These are phyloP conservation scores for Astreopora myriophthalma DNA, from an alignment of 64 coral and sea anemone species.

Conservation along the genomic window DNA sequence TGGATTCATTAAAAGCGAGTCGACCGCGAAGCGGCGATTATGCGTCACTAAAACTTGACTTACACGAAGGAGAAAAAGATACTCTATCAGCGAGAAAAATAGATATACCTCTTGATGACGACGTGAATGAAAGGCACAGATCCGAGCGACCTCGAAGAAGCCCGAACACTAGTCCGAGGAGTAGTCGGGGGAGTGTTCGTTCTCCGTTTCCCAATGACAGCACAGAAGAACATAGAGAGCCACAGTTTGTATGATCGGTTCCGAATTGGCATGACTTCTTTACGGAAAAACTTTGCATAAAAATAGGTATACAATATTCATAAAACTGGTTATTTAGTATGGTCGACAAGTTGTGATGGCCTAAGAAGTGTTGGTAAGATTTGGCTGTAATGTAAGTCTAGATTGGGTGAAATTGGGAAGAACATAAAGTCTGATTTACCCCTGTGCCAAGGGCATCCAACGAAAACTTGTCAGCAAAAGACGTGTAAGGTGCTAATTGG, in stretches of 20 bases:
- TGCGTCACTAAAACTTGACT: slow-evolving; percentile 14
- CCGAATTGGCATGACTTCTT: not conserved
- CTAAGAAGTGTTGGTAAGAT: not conserved
- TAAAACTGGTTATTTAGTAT: not conserved
- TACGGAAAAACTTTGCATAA: not conserved
- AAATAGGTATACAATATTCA: not conserved
- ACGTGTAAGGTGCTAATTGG: too few species aligned
- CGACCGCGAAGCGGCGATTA: not conserved
- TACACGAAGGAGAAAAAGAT: not conserved
- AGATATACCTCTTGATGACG: slow-evolving; percentile 49
- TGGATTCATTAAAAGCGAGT: not conserved
- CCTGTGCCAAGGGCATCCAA: not conserved
- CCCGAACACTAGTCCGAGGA: slow-evolving; percentile 45
- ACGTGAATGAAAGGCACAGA: not conserved
- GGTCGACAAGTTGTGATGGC: not conserved
- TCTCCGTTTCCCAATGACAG: slow-evolving; percentile 58
- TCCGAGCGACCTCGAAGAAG: slow-evolving; percentile 22
- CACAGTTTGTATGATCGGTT: slow-evolving; percentile 62
- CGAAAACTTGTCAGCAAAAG: too few species aligned
- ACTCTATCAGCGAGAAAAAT: slow-evolving; percentile 24
- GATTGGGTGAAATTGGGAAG: too few species aligned
- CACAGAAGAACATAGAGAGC: slow-evolving; percentile 46
- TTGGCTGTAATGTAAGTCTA: not conserved
- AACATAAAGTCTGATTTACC: too few species aligned
- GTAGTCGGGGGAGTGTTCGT: slow-evolving; percentile 36